These are phyloP conservation scores for Stylophora pistillata DNA, from an alignment of 64 coral and sea anemone species.

Conservation along the genomic window DNA sequence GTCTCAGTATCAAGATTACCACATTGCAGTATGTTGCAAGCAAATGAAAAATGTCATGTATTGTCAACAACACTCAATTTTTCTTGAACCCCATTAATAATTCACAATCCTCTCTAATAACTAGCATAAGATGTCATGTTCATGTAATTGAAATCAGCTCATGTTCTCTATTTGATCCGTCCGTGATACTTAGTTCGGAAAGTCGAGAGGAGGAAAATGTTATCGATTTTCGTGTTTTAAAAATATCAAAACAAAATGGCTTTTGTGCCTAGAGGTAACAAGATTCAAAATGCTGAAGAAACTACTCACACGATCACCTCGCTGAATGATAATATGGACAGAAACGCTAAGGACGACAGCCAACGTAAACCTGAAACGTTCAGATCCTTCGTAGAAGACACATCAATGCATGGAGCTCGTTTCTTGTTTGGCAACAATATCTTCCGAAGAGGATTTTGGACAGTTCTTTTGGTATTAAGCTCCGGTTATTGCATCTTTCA, in stretches of 20 bases:
- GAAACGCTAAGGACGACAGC: background rate
- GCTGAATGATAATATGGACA: background rate
- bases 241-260: background rate
- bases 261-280: background rate
- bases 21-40: too few species aligned
- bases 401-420: conserved; percentile 21
- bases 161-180: background rate
- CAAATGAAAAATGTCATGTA: too few species aligned
- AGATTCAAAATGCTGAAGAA: background rate
- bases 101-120: background rate
- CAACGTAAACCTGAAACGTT: background rate
- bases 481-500: background rate
- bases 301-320: background rate
- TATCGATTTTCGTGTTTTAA: background rate
- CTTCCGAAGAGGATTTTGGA: conserved; percentile 24
- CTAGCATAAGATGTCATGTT: background rate
- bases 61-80: background rate
- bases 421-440: background rate
- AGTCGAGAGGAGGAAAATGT: background rate
- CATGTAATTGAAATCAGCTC: background rate
- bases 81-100: background rate
- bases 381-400: background rate
- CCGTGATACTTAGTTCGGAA: too few species aligned
- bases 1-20: too few species aligned
- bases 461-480: background rate